phyloP scores from a whole-genome alignment of 2,888 invertebrate genomes.

The Bedellia somnulentella region DNA sequence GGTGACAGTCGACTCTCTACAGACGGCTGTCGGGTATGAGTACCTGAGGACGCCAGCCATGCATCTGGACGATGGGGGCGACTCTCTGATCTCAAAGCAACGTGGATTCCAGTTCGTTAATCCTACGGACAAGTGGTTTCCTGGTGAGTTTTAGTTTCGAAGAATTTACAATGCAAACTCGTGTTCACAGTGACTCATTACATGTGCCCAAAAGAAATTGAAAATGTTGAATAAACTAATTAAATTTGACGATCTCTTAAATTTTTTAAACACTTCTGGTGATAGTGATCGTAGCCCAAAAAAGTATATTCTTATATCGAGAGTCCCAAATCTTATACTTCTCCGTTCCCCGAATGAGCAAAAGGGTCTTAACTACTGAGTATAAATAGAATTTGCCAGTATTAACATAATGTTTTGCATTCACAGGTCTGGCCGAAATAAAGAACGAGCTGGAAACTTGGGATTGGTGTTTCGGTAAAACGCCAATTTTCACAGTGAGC shows the following conservation, averaged over 20 bases:
- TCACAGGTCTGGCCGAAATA: constrained; percentile 69
- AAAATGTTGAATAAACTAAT: too few species aligned
- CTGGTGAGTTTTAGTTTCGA: constrained; percentile 58
- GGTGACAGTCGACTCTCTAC: constrained; percentile 70
- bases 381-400: too few species aligned
- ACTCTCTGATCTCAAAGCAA: constrained; percentile 70
- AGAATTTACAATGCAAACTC: too few species aligned
- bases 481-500: constrained; percentile 80
- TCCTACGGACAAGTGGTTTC: constrained; percentile 87
- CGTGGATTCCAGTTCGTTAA: constrained; percentile 84
- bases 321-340: too few species aligned
- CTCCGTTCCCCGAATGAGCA: too few species aligned
- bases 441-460: constrained; percentile 72
- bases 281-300: too few species aligned
- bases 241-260: too few species aligned
- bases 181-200: too few species aligned
- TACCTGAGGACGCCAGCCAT: constrained; percentile 75
- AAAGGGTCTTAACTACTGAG: too few species aligned
- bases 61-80: constrained; percentile 71
- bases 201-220: too few species aligned
- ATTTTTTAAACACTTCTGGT: too few species aligned
- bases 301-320: too few species aligned
- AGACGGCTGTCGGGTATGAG: constrained; percentile 81
- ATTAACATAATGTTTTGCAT: constrained; percentile 3
- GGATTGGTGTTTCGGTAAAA: constrained; percentile 88